Evolutionary conservation across 2,888 invertebrate species (phyloP).

Genomic region (Himalopsyche kuldschensis): DNA sequence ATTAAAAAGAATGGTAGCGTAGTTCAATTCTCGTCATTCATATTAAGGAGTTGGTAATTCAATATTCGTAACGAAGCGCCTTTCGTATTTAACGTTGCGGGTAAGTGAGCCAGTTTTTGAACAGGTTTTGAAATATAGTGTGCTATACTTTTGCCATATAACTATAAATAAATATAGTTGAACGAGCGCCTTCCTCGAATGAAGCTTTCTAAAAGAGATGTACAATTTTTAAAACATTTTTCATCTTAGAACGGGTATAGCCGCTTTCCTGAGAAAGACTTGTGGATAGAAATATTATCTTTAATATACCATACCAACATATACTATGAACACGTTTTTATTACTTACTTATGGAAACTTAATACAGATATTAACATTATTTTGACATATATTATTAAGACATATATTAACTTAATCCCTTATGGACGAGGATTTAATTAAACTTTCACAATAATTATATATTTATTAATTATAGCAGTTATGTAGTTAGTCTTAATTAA

Average conservation of each 20-base stretch:
- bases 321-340: no score
- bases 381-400: no score
- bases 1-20: no score
- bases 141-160: not conserved
- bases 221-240: not conserved
- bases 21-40: no score
- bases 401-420: no score
- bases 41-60: no score
- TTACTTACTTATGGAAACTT: no score
- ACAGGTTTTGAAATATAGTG: constrained; percentile 12
- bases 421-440: no score
- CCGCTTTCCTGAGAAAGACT: not conserved
- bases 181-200: not conserved
- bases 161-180: not conserved
- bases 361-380: no score
- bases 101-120: constrained; percentile 11
- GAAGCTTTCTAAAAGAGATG: not conserved
- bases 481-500: no score
- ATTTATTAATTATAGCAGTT: no score
- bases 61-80: not conserved
- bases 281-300: not conserved
- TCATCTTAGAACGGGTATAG: not conserved
- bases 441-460: no score
- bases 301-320: not conserved
- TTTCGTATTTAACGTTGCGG: not conserved